Evolutionary conservation across 2,888 invertebrate genomes (phyloP).

Genomic region (Oscheius sp.): DNA sequence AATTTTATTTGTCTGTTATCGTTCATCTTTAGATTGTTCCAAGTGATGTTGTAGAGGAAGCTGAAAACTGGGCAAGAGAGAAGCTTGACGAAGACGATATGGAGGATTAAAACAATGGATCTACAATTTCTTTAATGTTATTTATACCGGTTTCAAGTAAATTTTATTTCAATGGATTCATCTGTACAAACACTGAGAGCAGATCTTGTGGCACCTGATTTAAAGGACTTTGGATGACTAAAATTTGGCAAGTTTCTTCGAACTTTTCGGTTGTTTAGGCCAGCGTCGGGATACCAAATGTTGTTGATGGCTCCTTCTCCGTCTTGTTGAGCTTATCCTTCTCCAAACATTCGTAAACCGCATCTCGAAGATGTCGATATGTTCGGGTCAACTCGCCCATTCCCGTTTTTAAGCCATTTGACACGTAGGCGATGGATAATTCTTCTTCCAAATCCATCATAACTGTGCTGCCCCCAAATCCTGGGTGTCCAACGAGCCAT

Average conservation of each 20-base stretch:
- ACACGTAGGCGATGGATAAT: conserved; percentile 69
- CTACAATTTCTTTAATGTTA: not conserved
- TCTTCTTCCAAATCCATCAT: conserved; percentile 72
- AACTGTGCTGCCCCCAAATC: conserved; percentile 69
- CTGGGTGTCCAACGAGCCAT: conserved; percentile 70
- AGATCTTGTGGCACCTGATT: conserved; percentile 8
- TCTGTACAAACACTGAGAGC: conserved; percentile 29
- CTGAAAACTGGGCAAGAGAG: conserved; percentile 69
- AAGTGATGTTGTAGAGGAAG: conserved; percentile 57
- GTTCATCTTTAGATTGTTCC: conserved; percentile 54
- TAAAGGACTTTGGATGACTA: not conserved
- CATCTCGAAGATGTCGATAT: conserved; percentile 65
- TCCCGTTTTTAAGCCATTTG: conserved; percentile 71
- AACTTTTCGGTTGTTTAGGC: not conserved
- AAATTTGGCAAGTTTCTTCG: not conserved
- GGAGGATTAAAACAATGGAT: conserved; percentile 52
- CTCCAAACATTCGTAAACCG: conserved; percentile 65
- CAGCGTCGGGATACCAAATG: conserved; percentile 1
- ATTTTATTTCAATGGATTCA: conserved; percentile 13
- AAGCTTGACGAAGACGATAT: conserved; percentile 70
- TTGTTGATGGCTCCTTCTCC: not conserved
- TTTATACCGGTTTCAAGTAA: conserved; percentile 32
- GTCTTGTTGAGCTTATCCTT: conserved; percentile 42
- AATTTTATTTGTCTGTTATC: not conserved
- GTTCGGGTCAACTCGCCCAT: conserved; percentile 71